phyloP scores from a whole-genome alignment of 2,797 vertebrate species.

The Microchirus variegatus region DNA sequence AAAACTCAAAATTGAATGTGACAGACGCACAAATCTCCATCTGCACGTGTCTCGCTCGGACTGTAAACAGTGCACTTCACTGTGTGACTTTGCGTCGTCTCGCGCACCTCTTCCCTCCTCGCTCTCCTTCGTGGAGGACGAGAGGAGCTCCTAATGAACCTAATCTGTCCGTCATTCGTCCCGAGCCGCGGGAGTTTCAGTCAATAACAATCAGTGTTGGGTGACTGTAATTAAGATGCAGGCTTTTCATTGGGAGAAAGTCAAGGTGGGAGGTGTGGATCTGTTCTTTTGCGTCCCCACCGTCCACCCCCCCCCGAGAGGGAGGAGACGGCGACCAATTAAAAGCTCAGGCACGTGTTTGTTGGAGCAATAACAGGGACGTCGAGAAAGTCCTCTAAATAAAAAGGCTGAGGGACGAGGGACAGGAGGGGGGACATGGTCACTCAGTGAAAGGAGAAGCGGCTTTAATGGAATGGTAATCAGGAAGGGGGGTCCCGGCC shows the following conservation, averaged over 20 bases:
- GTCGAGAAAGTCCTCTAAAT: constrained; percentile 75
- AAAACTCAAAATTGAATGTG: too few relatives aligned
- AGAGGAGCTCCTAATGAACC: constrained; percentile 75
- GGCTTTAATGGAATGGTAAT: constrained; percentile 82
- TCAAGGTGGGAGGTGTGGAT: constrained; percentile 61
- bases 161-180: constrained; percentile 78
- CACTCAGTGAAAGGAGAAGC: constrained; percentile 72
- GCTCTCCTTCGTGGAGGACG: constrained; percentile 71
- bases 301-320: constrained; percentile 56
- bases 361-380: constrained; percentile 60
- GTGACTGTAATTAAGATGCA: constrained; percentile 81
- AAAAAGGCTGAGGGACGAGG: constrained; percentile 66
- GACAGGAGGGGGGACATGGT: constrained; percentile 65
- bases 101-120: constrained; percentile 3
- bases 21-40: too few relatives aligned
- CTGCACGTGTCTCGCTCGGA: not conserved
- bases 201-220: constrained; percentile 84
- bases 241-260: constrained; percentile 77
- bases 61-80: constrained; percentile 21
- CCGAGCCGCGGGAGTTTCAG: constrained; percentile 71
- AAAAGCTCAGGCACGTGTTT: constrained; percentile 72
- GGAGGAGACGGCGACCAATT: constrained; percentile 62
- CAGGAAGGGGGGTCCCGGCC: constrained; percentile 76
- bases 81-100: constrained; percentile 52
- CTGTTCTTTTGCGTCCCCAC: constrained; percentile 56